Percentiles rank a stretch among this genome's conserved stretches.
Conservation (phyloP, 2,113 vertebrate genomes). For the Dicentrarchus labrax region DNA sequence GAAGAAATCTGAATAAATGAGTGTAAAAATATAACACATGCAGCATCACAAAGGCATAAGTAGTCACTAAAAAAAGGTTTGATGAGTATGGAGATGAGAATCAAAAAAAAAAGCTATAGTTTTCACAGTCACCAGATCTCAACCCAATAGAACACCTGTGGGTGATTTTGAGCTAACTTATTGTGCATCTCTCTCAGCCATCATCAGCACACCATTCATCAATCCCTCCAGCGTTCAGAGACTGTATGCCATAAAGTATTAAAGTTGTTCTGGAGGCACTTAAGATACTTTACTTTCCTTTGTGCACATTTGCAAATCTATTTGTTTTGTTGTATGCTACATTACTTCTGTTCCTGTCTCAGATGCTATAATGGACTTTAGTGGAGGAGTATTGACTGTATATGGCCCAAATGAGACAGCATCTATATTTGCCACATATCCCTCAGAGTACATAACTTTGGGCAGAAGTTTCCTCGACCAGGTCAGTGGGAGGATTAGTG, state of each 20-base stretch:
- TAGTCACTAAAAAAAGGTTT: too few species aligned
- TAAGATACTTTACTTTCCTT: background rate
- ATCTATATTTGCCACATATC: constrained; percentile 91
- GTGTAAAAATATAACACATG: background rate
- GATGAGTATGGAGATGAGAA: too few species aligned
- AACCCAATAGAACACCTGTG: background rate
- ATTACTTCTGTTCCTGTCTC: constrained; percentile 21
- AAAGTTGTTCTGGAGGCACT: too few species aligned
- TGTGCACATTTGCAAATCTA: background rate
- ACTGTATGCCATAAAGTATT: too few species aligned
- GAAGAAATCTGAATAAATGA: background rate
- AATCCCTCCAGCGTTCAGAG: too few species aligned
- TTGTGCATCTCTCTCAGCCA: too few species aligned
- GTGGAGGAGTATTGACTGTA: constrained; percentile 84
- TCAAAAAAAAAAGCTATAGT: too few species aligned
- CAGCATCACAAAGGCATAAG: background rate
- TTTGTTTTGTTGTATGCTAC: background rate
- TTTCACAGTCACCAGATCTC: background rate
- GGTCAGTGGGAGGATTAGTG: constrained; percentile 68
- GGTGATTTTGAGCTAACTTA: too few species aligned
- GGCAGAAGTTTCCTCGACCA: constrained; percentile 87
- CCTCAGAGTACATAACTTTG: constrained; percentile 78
- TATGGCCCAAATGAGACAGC: constrained; percentile 87
- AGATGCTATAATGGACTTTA: constrained; percentile 86
- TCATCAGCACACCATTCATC: too few species aligned